A percentile compares a stretch with the other conserved stretches of the same genome.
Evolutionary conservation across 1,140 invertebrate species (phyloP).

Genomic region (Goniozus legneri): DNA sequence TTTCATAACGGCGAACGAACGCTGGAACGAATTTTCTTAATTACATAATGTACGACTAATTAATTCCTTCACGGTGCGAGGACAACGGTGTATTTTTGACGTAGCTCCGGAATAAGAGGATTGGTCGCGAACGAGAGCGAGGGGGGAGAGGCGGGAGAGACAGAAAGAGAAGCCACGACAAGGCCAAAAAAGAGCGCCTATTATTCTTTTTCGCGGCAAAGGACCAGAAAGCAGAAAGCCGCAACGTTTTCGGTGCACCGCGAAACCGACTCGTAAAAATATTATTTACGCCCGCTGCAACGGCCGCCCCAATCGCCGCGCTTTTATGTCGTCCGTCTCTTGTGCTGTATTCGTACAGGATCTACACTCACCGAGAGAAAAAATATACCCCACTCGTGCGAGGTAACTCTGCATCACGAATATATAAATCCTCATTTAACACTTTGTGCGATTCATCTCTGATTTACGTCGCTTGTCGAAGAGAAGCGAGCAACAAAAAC

Average conservation of each 20-base stretch:
- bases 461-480: slow-evolving; percentile 2
- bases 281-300: slow-evolving; percentile 15
- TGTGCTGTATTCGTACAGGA: too few relatives aligned
- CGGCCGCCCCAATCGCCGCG: neutral
- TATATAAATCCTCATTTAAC: too few relatives aligned
- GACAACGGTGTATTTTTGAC: too few relatives aligned
- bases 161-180: slow-evolving; percentile 1
- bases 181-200: neutral
- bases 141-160: slow-evolving; percentile 1
- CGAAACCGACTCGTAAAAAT: slow-evolving; percentile 21
- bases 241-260: neutral
- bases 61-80: too few relatives aligned
- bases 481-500: neutral
- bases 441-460: too few relatives aligned
- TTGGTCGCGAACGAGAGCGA: neutral
- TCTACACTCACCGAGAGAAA: too few relatives aligned
- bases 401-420: too few relatives aligned
- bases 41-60: too few relatives aligned
- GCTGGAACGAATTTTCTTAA: too few relatives aligned
- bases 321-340: slow-evolving; percentile 16
- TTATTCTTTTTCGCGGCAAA: neutral
- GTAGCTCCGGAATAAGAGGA: too few relatives aligned
- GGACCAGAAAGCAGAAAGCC: neutral
- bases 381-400: too few relatives aligned
- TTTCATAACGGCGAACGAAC: too few relatives aligned